Percentiles rank a stretch among this genome's conserved stretches.
These are phyloP conservation scores for Anolis sagrei DNA, from an alignment of 2,113 vertebrate genomes.

Conservation along the genomic window DNA sequence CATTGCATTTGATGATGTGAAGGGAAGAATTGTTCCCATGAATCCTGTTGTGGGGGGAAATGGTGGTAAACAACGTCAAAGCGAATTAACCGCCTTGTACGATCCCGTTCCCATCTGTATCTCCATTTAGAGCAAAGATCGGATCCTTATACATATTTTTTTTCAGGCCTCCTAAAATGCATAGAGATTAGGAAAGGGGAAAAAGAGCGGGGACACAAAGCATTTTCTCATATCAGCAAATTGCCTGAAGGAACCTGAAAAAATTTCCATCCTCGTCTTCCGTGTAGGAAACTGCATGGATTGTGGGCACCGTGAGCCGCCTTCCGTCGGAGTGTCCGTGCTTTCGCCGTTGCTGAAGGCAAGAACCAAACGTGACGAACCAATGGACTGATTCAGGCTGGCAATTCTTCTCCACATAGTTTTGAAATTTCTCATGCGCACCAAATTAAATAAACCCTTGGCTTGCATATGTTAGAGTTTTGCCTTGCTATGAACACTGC, in stretches of 20 bases:
- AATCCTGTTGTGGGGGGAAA: slow-evolving; percentile 55
- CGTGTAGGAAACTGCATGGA: not conserved
- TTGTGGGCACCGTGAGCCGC: not conserved
- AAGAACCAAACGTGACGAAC: slow-evolving; percentile 65
- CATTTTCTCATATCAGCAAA: slow-evolving; percentile 47
- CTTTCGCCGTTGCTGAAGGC: slow-evolving; percentile 67
- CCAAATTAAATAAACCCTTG: slow-evolving; percentile 39
- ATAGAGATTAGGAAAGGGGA: not conserved
- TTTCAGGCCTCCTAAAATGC: not conserved
- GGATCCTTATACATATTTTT: slow-evolving; percentile 15
- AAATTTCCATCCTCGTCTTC: slow-evolving; percentile 44
- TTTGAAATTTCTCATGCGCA: slow-evolving; percentile 55
- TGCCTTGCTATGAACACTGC: not conserved
- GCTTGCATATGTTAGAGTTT: slow-evolving; percentile 26
- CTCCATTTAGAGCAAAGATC: slow-evolving; percentile 42
- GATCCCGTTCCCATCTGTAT: slow-evolving; percentile 47
- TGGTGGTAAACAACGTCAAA: slow-evolving; percentile 66
- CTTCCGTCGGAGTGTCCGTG: slow-evolving; percentile 44
- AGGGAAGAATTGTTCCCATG: slow-evolving; percentile 35
- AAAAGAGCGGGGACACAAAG: not conserved
- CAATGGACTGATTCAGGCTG: slow-evolving; percentile 67
- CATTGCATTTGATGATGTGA: slow-evolving; percentile 53
- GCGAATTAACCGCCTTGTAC: slow-evolving; percentile 56
- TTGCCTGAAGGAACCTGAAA: slow-evolving; percentile 48
- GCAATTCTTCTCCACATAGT: slow-evolving; percentile 65